Evolutionary conservation across 2,888 invertebrate species (phyloP), one percentile per base, ranked within the genome.

Genomic region (Cheilosia urbana): DNA sequence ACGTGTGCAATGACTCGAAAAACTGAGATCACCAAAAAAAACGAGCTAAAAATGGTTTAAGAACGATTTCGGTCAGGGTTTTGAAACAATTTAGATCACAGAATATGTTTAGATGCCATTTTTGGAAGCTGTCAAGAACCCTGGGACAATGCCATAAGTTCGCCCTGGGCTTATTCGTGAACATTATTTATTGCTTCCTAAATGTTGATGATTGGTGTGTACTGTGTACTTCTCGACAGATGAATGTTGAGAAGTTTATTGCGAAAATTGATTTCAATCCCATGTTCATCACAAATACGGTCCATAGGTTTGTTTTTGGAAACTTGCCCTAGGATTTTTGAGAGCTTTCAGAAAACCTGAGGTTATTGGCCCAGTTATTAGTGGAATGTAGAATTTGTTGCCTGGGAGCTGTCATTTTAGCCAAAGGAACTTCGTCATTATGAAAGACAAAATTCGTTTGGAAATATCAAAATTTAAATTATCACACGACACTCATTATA

Each of bases 11-110:
- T 85, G 85, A 85, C 85, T 85, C 80, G 76, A 76, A 65, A 24
- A 17, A 40, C 11, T 42, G 6, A 30, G 1, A 34, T 11, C 0
- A 19, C 34, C 34, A 37, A 51, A 11, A n/a, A 21, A 24, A 37
- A 53, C 51, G 9, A n/a, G 17, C 21, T 15, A 34, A 1, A 4
- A 27, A 27, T n/a, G 6, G 4, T 2, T 21, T 15, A 34, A 62
- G 21, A 57, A 69, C 51, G 84, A 84, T 84, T 84, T 84, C 73
- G 79, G 84, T 79, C 73, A 79, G 75, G 68, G 79, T 79, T 75
- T 84, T 30, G 68, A 51, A 65, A 79, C 84, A 84, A 84, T 75
- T 69, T 84, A 84, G 84, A 79, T 84, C 79, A 84, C 84, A 84
- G 84, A 84, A 84, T 84, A 84, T 84, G 84, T 84, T 83, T 49